Evolutionary conservation across 2,797 vertebrate species (phyloP).

Genomic region (Monodelphis domestica): DNA sequence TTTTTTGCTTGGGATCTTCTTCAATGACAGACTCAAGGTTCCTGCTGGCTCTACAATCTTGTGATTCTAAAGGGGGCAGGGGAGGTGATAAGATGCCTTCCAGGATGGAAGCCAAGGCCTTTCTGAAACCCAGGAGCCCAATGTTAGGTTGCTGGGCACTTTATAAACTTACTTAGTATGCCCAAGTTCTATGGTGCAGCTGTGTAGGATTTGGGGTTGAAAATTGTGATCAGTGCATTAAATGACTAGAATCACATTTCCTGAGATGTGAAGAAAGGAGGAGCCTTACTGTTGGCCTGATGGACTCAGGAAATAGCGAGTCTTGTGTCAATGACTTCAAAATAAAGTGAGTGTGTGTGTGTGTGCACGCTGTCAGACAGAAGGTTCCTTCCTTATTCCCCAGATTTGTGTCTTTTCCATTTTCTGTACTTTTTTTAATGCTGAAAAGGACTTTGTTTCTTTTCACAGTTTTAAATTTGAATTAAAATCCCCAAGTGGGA

Average conservation of each 20-base stretch:
- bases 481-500: background rate
- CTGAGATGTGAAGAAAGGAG: constrained; percentile 21
- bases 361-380: constrained; percentile 17
- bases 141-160: background rate
- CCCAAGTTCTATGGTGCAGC: background rate
- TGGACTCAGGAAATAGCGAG: constrained; percentile 53
- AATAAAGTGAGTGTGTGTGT: background rate
- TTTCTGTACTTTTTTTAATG: constrained; percentile 36
- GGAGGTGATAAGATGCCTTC: background rate
- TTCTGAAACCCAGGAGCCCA: background rate
- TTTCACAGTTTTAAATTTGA: constrained; percentile 58
- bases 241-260: constrained; percentile 44
- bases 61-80: background rate
- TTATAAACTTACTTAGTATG: background rate
- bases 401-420: constrained; percentile 7
- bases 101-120: background rate
- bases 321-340: constrained; percentile 41
- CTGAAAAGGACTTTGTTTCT: constrained; percentile 47
- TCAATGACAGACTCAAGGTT: constrained; percentile 8
- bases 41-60: background rate
- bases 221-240: constrained; percentile 4
- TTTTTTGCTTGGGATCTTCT: background rate
- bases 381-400: constrained; percentile 49
- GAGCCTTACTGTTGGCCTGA: constrained; percentile 37
- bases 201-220: background rate